These are phyloP conservation scores for Dasypogon diadema DNA, from an alignment of 2,888 invertebrate species.

Conservation along the genomic window DNA sequence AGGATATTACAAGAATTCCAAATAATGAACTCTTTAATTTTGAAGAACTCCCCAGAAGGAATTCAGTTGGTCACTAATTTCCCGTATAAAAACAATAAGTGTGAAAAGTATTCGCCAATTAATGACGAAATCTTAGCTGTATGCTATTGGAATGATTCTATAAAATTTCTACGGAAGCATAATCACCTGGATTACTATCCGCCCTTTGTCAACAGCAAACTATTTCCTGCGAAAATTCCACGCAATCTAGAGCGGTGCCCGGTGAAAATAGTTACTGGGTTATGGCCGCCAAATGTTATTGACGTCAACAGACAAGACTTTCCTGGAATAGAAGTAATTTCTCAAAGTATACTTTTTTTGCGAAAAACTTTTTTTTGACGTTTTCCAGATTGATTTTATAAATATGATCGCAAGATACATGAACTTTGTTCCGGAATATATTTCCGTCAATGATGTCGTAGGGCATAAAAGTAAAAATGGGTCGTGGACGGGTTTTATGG, in stretches of 20 bases:
- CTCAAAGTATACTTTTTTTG: background rate
- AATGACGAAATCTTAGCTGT: slow-evolving; percentile 40
- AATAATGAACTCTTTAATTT: slow-evolving; percentile 47
- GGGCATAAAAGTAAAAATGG: slow-evolving; percentile 24
- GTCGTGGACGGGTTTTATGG: slow-evolving; percentile 53
- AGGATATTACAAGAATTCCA: slow-evolving; percentile 13
- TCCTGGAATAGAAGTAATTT: slow-evolving; percentile 54
- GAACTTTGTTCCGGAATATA: slow-evolving; percentile 46
- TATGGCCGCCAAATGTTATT: slow-evolving; percentile 55
- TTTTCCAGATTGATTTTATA: slow-evolving; percentile 53
- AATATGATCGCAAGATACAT: slow-evolving; percentile 41
- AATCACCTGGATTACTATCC: slow-evolving; percentile 12
- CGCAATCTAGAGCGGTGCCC: slow-evolving; percentile 38
- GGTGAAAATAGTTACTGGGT: slow-evolving; percentile 51
- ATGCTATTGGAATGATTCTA: slow-evolving; percentile 15
- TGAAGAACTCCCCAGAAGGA: slow-evolving; percentile 4
- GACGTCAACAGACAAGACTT: slow-evolving; percentile 32
- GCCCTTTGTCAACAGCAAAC: background rate
- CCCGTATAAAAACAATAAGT: slow-evolving; percentile 46
- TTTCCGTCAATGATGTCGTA: slow-evolving; percentile 26
- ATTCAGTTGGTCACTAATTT: slow-evolving; percentile 44
- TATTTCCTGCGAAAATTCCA: slow-evolving; percentile 52
- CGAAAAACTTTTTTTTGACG: too few relatives aligned
- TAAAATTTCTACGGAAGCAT: background rate
- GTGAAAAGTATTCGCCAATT: slow-evolving; percentile 44